Evolutionary conservation across 2,888 invertebrate genomes (phyloP).

Genomic region (Papilio demoleus): DNA sequence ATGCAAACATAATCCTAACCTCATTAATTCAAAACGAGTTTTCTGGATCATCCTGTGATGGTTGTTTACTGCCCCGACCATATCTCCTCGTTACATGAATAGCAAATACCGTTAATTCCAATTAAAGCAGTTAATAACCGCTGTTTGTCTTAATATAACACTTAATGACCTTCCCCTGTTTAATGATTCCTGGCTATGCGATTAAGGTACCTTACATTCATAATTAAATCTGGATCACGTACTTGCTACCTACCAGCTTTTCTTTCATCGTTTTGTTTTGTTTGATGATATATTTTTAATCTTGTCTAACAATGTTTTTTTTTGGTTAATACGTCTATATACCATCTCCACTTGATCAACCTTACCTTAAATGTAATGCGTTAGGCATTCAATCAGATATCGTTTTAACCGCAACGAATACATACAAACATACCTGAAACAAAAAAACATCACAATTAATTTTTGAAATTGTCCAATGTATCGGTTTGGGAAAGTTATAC

Average conservation of each 20-base stretch:
- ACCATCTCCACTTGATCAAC: too few species aligned
- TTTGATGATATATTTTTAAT: too few species aligned
- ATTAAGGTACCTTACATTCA: conserved; percentile 17
- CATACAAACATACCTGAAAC: background rate
- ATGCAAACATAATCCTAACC: conserved; percentile 41
- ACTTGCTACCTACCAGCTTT: too few species aligned
- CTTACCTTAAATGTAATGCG: background rate
- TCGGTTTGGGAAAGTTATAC: background rate
- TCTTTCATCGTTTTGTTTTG: too few species aligned
- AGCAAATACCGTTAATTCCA: conserved; percentile 41
- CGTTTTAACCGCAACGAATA: background rate
- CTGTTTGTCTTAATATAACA: conserved; percentile 38
- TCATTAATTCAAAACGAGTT: conserved; percentile 42
- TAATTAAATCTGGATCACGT: background rate
- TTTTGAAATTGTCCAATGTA: background rate
- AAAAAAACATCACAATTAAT: background rate
- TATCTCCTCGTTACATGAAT: conserved; percentile 41
- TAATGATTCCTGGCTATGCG: conserved; percentile 22
- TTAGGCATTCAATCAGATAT: background rate
- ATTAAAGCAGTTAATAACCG: conserved; percentile 41
- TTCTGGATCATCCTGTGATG: conserved; percentile 41
- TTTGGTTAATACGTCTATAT: too few species aligned
- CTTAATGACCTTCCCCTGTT: conserved; percentile 28
- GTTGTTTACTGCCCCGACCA: conserved; percentile 41
- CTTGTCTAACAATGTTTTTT: too few species aligned